Base-by-base conservation (phyloP, 2,888 invertebrate genomes). In the Drosophila mulleri region DNA sequence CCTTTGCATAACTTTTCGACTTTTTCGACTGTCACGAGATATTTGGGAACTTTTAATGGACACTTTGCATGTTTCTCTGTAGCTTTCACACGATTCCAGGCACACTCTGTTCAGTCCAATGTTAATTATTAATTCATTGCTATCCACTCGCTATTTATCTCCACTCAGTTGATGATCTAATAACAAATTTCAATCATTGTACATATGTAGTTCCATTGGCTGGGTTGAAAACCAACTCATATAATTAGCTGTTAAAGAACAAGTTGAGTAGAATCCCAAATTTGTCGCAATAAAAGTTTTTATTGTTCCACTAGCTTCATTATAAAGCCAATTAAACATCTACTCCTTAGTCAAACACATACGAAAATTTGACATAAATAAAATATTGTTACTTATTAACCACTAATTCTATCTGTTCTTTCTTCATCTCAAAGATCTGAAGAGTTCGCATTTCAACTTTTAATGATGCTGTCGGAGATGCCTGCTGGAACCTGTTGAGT, bases 21-120 rank as follows among this genome's bases (percentile, higher is more conserved):
- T 32, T n/a, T 47, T 62, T 18, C 18, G 41, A 47, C 37, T 23
- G 29, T 50, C 59, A 48, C 29, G 9, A 42, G 8, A 63, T n/a
- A 45, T 32, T 48, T 14, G 35, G 29, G 39, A 16, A 29, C 48
- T 18, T 39, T 23, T 88, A 85, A 78, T 88, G 58, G 29, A 61
- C 12, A 45, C 42, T 60, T 80, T 45, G 86, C 85, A 77, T 83
- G 88, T 75, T 64, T 20, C 12, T 26, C 4, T 11, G 8, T 58
- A 26, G 18, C 44, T 37, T 35, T 47, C 32, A 41, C 37, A 41
- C 14, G 12, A 44, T 41, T 9, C 12, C 20, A 54, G n/a, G 12
- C 44, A 59, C 44, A 59, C 11, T 23, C n/a, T 29, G 1, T 50
- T 37, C 32, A 23, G 48, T 7, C 20, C 32, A 44, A 52, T 20